Evolutionary conservation across 2,797 vertebrate genomes (phyloP).

Genomic region (Oreochromis mossambicus): DNA sequence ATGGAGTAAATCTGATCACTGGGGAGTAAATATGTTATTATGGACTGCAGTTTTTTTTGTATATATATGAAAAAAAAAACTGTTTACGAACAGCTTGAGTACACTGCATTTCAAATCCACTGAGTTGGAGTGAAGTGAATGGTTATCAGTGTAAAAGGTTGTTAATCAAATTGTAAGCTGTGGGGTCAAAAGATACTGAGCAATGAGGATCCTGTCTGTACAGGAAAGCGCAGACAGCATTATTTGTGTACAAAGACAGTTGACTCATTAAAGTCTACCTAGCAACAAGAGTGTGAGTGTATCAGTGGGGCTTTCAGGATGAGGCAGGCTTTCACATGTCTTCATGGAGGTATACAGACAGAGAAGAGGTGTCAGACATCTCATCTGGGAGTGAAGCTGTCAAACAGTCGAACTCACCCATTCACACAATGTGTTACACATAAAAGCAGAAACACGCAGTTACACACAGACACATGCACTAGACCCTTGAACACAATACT

Average conservation of each 20-base stretch:
- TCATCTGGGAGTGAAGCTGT: slow-evolving; percentile 30
- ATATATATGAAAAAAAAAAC: neutral
- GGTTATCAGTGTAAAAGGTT: neutral
- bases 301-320: neutral
- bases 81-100: neutral
- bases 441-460: neutral
- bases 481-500: neutral
- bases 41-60: neutral
- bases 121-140: neutral
- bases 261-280: slow-evolving; percentile 22
- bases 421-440: neutral
- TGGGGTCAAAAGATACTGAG: neutral
- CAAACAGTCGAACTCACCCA: neutral
- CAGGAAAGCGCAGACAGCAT: neutral
- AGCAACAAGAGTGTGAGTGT: neutral
- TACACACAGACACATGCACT: neutral
- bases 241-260: neutral
- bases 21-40: neutral
- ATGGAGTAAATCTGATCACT: neutral
- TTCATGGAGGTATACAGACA: neutral
- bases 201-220: neutral
- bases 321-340: slow-evolving; percentile 10
- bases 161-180: neutral
- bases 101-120: neutral
- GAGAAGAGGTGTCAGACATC: slow-evolving; percentile 40